Evolutionary conservation across 92 coral and sea anemone genomes (phyloP).

Genomic region (Virgularia gustaviana): DNA sequence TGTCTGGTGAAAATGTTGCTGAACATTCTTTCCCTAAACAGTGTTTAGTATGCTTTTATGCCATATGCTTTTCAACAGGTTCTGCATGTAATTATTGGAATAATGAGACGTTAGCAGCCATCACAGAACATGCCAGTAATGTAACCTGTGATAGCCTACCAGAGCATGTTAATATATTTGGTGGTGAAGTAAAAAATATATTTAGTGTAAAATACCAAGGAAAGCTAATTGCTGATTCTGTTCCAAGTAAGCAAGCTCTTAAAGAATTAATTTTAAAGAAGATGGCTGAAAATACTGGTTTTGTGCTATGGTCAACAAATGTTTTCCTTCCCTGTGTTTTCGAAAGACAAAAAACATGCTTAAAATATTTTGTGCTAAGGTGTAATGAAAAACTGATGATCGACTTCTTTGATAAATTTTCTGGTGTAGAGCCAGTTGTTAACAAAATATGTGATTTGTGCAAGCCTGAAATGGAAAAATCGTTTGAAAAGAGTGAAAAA

Average conservation of each 20-base stretch:
- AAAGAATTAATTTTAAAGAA: not conserved
- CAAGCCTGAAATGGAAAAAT: too few relatives aligned
- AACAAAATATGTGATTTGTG: constrained; percentile 1
- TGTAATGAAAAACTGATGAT: not conserved
- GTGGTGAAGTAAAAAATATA: not conserved
- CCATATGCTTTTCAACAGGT: not conserved
- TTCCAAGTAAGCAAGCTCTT: not conserved
- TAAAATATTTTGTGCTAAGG: not conserved
- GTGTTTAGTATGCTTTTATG: not conserved
- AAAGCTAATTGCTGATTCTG: not conserved
- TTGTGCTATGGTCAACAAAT: constrained; percentile 3
- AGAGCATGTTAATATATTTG: not conserved
- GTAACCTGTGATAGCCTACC: not conserved
- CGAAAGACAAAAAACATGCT: not conserved
- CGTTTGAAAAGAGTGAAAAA: too few relatives aligned
- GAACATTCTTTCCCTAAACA: not conserved
- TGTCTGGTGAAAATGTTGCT: not conserved
- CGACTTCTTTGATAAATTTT: not conserved
- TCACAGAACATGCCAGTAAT: not conserved
- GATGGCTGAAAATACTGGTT: not conserved
- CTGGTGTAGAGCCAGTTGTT: not conserved
- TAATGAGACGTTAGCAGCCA: not conserved
- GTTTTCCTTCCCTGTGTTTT: not conserved
- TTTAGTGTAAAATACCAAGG: not conserved
- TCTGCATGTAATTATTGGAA: not conserved